Percentiles rank a stretch among this genome's conserved stretches.
Evolutionary conservation across 2,113 vertebrate genomes (phyloP).

Genomic region (Shinisaurus crocodilurus): DNA sequence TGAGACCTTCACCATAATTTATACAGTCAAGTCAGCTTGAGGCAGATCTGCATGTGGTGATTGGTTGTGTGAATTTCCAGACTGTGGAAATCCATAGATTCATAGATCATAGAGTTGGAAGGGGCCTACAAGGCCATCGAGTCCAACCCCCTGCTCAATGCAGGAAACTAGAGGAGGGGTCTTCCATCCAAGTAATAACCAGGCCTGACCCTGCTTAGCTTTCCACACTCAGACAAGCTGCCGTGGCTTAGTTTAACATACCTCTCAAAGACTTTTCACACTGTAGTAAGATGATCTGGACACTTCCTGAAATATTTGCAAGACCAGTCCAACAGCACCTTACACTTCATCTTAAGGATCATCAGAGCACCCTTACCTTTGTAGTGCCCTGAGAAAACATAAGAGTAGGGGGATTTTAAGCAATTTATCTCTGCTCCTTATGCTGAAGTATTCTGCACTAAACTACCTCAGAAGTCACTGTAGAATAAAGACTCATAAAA

Average conservation of each 20-base stretch:
- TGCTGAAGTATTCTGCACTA: background rate
- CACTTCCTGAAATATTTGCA: constrained; percentile 2
- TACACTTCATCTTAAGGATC: background rate
- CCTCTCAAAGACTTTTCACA: background rate
- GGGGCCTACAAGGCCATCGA: no score
- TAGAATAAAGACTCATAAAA: background rate
- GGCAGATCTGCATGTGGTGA: background rate
- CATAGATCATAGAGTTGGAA: no score
- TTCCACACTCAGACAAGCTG: no score
- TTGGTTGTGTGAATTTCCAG: background rate
- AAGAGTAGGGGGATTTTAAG: background rate
- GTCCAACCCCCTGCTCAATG: no score
- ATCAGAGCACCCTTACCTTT: background rate
- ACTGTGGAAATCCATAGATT: background rate
- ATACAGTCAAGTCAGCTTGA: background rate
- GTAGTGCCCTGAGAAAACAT: background rate
- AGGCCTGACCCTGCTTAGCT: no score
- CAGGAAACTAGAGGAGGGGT: no score
- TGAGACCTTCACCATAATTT: background rate
- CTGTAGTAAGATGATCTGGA: background rate
- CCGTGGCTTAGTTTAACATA: background rate
- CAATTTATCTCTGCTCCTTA: background rate
- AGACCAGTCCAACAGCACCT: background rate
- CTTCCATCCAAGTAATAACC: no score
- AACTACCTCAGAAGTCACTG: background rate